Percentiles rank a stretch among this genome's conserved stretches.
phyloP scores from a whole-genome alignment of 2,113 vertebrate genomes.

The Corythornis cristatus region DNA sequence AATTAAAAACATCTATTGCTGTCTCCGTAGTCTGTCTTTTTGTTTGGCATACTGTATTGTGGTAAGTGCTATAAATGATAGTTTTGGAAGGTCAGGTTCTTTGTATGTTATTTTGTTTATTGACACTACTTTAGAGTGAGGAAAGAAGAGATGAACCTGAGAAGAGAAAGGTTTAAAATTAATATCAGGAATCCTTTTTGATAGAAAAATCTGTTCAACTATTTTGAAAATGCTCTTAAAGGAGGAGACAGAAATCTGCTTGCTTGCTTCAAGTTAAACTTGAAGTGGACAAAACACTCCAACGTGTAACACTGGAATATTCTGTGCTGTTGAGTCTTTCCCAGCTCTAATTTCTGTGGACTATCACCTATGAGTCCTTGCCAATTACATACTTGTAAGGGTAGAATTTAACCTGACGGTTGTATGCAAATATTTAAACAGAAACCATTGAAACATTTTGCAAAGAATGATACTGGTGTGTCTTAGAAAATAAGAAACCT shows the following conservation, averaged over 20 bases:
- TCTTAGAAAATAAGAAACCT: neutral
- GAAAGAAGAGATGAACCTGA: neutral
- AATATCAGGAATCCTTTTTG: neutral
- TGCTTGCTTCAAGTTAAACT: neutral
- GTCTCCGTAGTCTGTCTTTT: neutral
- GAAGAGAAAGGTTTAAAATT: neutral
- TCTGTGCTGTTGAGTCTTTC: neutral
- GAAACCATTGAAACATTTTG: neutral
- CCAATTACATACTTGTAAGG: neutral
- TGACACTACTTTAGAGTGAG: neutral
- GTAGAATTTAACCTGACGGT: neutral
- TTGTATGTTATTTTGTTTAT: neutral
- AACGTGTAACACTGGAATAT: neutral
- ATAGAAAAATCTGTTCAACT: neutral
- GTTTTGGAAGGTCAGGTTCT: neutral
- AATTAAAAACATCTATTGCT: slow-evolving; percentile 1
- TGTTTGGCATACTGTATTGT: neutral
- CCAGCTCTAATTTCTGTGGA: neutral
- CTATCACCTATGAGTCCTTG: neutral
- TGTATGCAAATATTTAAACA: neutral
- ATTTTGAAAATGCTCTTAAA: neutral
- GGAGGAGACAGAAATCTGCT: neutral
- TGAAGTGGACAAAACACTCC: neutral
- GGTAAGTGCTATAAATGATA: neutral
- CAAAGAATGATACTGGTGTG: neutral